These are phyloP conservation scores for Agrochola circellaris DNA, from an alignment of 2,888 invertebrate genomes.

Conservation along the genomic window DNA sequence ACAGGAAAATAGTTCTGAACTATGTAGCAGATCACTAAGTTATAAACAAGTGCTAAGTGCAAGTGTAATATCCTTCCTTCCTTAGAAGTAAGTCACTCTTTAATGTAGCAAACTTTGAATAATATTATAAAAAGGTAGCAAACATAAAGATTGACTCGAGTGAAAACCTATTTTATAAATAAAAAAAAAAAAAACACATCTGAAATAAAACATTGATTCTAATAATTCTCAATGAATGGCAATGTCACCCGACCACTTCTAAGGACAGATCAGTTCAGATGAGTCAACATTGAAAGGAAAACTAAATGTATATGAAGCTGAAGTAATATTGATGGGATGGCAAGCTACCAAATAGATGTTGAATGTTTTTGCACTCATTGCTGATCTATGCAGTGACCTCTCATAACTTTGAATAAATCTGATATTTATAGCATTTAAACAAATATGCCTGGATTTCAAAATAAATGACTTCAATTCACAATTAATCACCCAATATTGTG, in stretches of 20 bases:
- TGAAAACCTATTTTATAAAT: neutral
- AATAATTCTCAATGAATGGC: neutral
- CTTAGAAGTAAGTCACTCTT: too few relatives aligned
- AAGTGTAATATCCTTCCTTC: neutral
- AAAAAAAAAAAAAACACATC: too few relatives aligned
- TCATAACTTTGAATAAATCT: neutral
- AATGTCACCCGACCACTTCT: neutral
- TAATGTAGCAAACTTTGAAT: neutral
- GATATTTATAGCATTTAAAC: conserved; percentile 1
- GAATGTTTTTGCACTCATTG: conserved; percentile 11
- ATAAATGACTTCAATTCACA: neutral
- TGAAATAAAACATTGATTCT: neutral
- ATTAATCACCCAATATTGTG: too few relatives aligned
- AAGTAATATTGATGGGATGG: conserved; percentile 23
- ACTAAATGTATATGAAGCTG: conserved; percentile 4
- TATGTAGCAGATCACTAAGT: neutral
- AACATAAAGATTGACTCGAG: neutral
- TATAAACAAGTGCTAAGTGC: neutral
- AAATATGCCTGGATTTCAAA: neutral
- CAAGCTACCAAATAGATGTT: conserved; percentile 29
- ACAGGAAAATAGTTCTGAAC: neutral
- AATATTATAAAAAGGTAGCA: too few relatives aligned
- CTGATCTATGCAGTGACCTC: neutral
- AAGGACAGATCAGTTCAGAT: neutral
- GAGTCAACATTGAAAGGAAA: conserved; percentile 26